phyloP scores from a whole-genome alignment of 1,140 invertebrate species.

The Drosophila watanabei region DNA sequence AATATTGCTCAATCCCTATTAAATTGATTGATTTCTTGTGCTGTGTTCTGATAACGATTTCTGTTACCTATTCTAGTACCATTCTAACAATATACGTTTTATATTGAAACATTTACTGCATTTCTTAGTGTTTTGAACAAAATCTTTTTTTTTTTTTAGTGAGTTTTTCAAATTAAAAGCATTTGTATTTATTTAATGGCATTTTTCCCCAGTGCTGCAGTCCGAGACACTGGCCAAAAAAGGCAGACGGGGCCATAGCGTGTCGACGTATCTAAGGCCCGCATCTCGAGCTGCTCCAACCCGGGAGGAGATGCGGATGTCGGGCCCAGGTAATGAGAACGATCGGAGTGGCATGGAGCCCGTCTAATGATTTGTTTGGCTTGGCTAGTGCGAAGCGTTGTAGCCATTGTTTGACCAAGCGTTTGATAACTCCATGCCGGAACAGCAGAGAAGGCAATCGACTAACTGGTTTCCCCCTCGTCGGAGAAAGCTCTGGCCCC shows the following conservation, averaged over 20 bases:
- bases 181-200: too few species aligned
- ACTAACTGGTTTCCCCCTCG: conserved; percentile 58
- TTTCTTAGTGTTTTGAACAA: too few species aligned
- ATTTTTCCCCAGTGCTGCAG: conserved; percentile 9
- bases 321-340: conserved; percentile 51
- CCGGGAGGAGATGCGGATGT: conserved; percentile 51
- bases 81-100: too few species aligned
- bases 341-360: conserved; percentile 10
- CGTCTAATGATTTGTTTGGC: conserved; percentile 55
- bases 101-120: too few species aligned
- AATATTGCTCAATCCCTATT: too few species aligned
- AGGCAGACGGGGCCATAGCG: conserved; percentile 44
- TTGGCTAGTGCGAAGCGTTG: conserved; percentile 58
- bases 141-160: too few species aligned
- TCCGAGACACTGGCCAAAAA: conserved; percentile 57
- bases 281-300: conserved; percentile 46
- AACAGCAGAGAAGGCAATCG: conserved; percentile 26
- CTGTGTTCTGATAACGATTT: too few species aligned
- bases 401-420: conserved; percentile 55
- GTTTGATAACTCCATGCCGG: conserved; percentile 50
- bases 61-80: too few species aligned
- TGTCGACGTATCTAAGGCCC: conserved; percentile 58
- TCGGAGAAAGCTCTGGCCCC: conserved; percentile 56
- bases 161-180: neutral
- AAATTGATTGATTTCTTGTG: too few species aligned